Conservation (phyloP, 2,888 invertebrate genomes). For the Lottia gigantea region DNA sequence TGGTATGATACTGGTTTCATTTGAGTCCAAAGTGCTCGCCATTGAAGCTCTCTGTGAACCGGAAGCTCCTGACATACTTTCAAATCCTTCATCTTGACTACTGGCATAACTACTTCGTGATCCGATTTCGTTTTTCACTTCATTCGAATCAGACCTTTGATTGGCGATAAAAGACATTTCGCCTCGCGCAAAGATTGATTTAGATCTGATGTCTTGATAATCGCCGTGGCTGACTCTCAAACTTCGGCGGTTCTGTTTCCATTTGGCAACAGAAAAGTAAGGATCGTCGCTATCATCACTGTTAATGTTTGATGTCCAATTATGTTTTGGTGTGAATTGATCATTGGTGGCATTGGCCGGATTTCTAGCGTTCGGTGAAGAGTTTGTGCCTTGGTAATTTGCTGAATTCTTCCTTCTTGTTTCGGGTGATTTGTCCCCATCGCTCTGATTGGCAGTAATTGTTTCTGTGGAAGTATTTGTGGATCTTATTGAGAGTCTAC, state of each 20-base stretch:
- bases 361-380: background rate
- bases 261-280: background rate
- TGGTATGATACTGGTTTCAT: constrained; percentile 33
- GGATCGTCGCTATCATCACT: background rate
- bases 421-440: constrained; percentile 50
- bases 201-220: constrained; percentile 7
- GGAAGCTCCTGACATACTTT: constrained; percentile 50
- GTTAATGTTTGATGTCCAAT: background rate
- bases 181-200: background rate
- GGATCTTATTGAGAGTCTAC: constrained; percentile 54
- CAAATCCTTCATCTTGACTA: constrained; percentile 65
- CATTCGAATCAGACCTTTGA: constrained; percentile 28
- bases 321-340: background rate
- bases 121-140: constrained; percentile 51
- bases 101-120: constrained; percentile 53
- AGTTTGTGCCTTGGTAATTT: constrained; percentile 24
- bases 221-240: constrained; percentile 3
- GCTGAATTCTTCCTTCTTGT: constrained; percentile 39
- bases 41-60: constrained; percentile 64
- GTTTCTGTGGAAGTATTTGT: constrained; percentile 61
- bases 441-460: constrained; percentile 48
- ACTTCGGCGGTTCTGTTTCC: constrained; percentile 1
- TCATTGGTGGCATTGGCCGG: background rate
- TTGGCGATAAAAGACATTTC: constrained; percentile 5
- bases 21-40: constrained; percentile 63